These are phyloP conservation scores for Chaunax sp. DNA, from an alignment of 2,797 vertebrate genomes.

Conservation along the genomic window DNA sequence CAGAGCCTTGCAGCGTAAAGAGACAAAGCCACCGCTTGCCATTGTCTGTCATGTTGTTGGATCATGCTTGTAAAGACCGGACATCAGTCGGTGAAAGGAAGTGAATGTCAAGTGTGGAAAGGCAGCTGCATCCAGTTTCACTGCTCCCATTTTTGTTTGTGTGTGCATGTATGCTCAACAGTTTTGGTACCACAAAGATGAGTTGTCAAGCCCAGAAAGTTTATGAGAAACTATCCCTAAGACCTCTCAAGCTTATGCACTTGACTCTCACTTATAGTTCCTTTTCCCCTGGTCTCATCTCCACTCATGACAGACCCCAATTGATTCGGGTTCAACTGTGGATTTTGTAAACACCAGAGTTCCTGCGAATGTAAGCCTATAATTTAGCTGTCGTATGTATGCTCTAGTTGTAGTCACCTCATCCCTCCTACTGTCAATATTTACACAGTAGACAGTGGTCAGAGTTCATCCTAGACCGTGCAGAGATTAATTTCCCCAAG, in stretches of 20 bases:
- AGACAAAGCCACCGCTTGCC: slow-evolving; percentile 17
- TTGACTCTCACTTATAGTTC: slow-evolving; percentile 15
- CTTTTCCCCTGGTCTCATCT: neutral
- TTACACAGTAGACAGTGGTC: slow-evolving; percentile 76
- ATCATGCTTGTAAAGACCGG: neutral
- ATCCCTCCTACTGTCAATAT: slow-evolving; percentile 71
- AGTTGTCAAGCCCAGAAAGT: slow-evolving; percentile 2
- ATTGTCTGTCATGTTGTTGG: slow-evolving; percentile 12
- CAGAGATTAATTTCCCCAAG: slow-evolving; percentile 79
- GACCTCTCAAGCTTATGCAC: no score
- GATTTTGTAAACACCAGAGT: slow-evolving; percentile 44
- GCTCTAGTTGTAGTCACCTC: slow-evolving; percentile 50
- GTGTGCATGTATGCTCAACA: neutral
- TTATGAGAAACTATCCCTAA: slow-evolving; percentile 10
- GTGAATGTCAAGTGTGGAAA: neutral
- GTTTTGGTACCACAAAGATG: neutral
- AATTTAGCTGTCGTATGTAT: slow-evolving; percentile 58
- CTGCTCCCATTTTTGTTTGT: neutral
- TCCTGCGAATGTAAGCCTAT: slow-evolving; percentile 25
- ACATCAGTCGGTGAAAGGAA: neutral
- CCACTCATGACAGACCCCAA: neutral
- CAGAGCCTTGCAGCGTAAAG: slow-evolving; percentile 11
- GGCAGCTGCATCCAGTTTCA: neutral
- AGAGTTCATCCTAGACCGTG: slow-evolving; percentile 66
- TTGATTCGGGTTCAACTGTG: slow-evolving; percentile 23